phyloP scores from a whole-genome alignment of 2,797 vertebrate species.

The Graptemys geographica region DNA sequence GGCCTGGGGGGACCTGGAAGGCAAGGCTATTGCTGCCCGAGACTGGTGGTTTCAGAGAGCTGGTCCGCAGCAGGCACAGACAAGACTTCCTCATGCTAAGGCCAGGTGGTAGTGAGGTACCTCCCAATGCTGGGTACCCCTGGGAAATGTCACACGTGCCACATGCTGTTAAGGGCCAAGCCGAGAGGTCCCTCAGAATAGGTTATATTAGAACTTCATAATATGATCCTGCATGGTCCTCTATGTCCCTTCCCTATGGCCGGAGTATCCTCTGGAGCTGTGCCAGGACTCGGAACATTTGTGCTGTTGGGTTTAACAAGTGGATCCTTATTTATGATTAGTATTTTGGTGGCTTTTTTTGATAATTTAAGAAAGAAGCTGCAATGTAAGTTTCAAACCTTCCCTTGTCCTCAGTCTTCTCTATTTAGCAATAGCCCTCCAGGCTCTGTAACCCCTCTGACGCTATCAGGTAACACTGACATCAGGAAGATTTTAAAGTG shows the following conservation, averaged over 20 bases:
- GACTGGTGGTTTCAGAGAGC: no score
- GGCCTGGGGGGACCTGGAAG: no score
- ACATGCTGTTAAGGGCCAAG: neutral
- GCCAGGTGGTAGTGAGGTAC: no score
- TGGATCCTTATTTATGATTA: no score
- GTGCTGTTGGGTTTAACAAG: neutral
- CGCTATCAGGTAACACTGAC: neutral
- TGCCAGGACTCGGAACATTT: neutral
- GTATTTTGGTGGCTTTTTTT: neutral
- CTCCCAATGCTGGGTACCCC: no score
- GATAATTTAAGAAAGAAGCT: neutral
- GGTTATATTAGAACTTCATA: neutral
- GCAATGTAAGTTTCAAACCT: neutral
- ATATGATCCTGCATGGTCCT: no score
- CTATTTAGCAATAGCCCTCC: neutral
- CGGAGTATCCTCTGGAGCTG: neutral
- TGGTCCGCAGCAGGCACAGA: no score
- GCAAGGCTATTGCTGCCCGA: no score
- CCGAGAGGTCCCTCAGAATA: neutral
- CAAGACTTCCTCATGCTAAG: no score
- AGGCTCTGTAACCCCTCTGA: neutral
- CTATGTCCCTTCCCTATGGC: neutral
- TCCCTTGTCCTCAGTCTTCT: neutral
- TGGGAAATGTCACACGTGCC: rapidly evolving
- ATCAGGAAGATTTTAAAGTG: neutral